Percentiles rank a stretch among this genome's conserved stretches.
These are phyloP conservation scores for Pelmatolapia mariae DNA, from an alignment of 2,113 vertebrate species.

Conservation along the genomic window DNA sequence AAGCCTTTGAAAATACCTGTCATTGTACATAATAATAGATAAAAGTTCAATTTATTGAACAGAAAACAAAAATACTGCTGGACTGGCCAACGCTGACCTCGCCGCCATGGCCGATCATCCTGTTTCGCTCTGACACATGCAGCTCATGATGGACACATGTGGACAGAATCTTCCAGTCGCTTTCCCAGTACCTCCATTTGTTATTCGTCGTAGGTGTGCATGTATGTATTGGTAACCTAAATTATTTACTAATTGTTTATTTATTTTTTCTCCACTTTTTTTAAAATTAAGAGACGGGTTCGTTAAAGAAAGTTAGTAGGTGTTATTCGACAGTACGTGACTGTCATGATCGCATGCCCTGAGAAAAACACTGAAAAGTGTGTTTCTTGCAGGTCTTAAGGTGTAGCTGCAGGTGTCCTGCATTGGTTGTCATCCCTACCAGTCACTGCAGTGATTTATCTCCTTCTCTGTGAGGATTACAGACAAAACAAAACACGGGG, in stretches of 20 bases:
- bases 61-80: not conserved
- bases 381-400: not conserved
- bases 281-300: not conserved
- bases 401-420: not conserved
- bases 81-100: not conserved
- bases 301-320: not conserved
- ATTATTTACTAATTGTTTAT: not conserved
- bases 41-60: not conserved
- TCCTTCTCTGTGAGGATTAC: not conserved
- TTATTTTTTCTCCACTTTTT: not conserved
- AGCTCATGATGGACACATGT: not conserved
- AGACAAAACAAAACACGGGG: not conserved
- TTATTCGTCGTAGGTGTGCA: rapidly evolving
- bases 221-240: not conserved
- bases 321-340: not conserved
- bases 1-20: not conserved
- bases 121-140: not conserved
- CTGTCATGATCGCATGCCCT: not conserved
- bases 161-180: not conserved
- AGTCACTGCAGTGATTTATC: not conserved
- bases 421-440: not conserved
- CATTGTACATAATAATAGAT: not conserved
- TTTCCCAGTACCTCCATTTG: not conserved
- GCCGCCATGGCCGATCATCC: rapidly evolving
- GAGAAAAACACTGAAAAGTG: not conserved